Conservation (phyloP, 2,113 vertebrate genomes). For the Apeltes quadracus region DNA sequence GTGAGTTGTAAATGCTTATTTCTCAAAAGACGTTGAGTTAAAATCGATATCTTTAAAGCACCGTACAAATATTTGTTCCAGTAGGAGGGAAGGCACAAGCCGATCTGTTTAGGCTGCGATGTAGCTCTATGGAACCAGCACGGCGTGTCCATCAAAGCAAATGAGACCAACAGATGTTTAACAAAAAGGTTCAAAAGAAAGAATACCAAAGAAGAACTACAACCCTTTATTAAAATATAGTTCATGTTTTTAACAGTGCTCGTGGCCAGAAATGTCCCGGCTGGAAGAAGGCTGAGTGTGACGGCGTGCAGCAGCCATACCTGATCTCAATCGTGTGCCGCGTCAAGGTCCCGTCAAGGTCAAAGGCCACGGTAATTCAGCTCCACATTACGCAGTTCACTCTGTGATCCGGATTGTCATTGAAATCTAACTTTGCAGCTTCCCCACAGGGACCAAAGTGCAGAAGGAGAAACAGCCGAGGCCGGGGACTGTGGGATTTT, state of each 20-base stretch:
- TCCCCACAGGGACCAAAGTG: constrained; percentile 8
- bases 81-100: neutral
- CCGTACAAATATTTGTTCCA: constrained; percentile 6
- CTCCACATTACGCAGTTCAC: constrained; percentile 16
- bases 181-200: constrained; percentile 2
- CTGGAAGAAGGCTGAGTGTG: neutral
- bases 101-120: neutral
- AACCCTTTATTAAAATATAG: neutral
- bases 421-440: constrained; percentile 28
- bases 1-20: constrained; percentile 4
- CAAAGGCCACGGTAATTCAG: neutral
- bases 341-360: neutral
- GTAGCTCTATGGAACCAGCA: constrained; percentile 20
- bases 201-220: neutral
- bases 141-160: constrained; percentile 8
- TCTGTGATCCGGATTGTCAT: constrained; percentile 39
- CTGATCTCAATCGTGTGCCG: neutral
- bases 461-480: constrained; percentile 15
- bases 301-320: neutral
- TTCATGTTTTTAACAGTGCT: neutral
- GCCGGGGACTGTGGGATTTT: constrained; percentile 10
- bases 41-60: constrained; percentile 28
- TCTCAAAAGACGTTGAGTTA: constrained; percentile 15
- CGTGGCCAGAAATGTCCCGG: neutral
- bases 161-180: neutral